These are phyloP conservation scores for Adelognathus sp. DNA, from an alignment of 2,888 invertebrate species.

Conservation along the genomic window DNA sequence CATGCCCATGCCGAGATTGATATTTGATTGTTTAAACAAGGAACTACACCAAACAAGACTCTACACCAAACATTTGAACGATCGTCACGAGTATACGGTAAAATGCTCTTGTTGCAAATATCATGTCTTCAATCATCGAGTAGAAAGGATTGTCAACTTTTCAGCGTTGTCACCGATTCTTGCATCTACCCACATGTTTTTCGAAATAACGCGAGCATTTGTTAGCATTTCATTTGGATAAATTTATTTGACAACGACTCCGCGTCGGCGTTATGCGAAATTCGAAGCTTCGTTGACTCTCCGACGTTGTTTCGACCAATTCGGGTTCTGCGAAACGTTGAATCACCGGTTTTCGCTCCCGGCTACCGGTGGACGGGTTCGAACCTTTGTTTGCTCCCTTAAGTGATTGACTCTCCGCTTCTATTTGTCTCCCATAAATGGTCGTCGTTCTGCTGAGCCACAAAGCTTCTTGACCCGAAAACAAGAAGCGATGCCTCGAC, in stretches of 20 bases:
- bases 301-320: neutral
- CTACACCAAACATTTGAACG: conserved; percentile 10
- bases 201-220: neutral
- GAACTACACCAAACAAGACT: neutral
- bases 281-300: neutral
- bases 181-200: neutral
- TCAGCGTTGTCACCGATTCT: neutral
- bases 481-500: neutral
- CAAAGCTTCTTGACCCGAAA: conserved; percentile 20
- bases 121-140: conserved; percentile 24
- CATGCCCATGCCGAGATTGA: neutral
- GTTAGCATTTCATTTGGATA: neutral
- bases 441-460: conserved; percentile 1
- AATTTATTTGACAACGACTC: conserved; percentile 22
- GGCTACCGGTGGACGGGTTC: neutral
- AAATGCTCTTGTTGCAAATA: conserved; percentile 15
- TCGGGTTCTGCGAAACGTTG: neutral
- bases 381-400: conserved; percentile 51
- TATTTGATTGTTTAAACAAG: conserved; percentile 1
- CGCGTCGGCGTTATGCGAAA: neutral
- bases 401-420: conserved; percentile 60
- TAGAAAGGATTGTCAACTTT: neutral
- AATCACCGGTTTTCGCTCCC: neutral
- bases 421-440: conserved; percentile 31
- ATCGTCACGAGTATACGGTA: neutral